Evolutionary conservation across 2,113 vertebrate species (phyloP), one percentile per base, ranked within the genome.

Genomic region (Sigmodon hispidus): DNA sequence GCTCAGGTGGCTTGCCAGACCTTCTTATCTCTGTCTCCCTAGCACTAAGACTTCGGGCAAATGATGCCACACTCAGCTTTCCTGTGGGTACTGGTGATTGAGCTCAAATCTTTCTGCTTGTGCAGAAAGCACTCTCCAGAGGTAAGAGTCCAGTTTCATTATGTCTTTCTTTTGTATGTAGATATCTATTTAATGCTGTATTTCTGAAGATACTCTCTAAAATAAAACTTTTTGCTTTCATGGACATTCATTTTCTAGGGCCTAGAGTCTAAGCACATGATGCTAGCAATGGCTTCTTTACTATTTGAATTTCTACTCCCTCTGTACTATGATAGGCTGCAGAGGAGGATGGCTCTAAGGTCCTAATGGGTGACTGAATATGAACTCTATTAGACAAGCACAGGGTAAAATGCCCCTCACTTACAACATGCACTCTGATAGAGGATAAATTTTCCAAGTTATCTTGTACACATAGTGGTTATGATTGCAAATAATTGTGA

Each of bases 201-300:
- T 61, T 87, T 93, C 55, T 90, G 22, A 73, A 93, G 48, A 63
- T 50, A 50, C 7, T 24, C 13, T 76, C 93, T n/a, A 16, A 86
- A 81, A 67, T 13, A 77, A 89, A 88, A 45, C 9, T n/a, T n/a
- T 34, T 6, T 34, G 65, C 7, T 76, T 65, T 50, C 19, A 19
- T 67, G n/a, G 48, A 16, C n/a, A 69, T 59, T 55, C 61, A 59
- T 61, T 59, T 9, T 85, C 57, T 29, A 79, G 63, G 15, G 67
- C 5, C 34, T 69, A 70, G 36, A n/a, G 17, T 19, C 36, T 34
- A 80, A 63, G 19, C 45, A 61, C 17, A 48, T 59, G 67, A 9
- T 26, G 45, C 22, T 52, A 12, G 43, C 43, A 17, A 2, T 45
- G 36, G 21, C 21, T 87, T 92, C 81, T 24, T 19, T 1, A 61